Evolutionary conservation across 2,113 vertebrate genomes (phyloP), one percentile per base, ranked within the genome.

Genomic region (Lepus americanus): DNA sequence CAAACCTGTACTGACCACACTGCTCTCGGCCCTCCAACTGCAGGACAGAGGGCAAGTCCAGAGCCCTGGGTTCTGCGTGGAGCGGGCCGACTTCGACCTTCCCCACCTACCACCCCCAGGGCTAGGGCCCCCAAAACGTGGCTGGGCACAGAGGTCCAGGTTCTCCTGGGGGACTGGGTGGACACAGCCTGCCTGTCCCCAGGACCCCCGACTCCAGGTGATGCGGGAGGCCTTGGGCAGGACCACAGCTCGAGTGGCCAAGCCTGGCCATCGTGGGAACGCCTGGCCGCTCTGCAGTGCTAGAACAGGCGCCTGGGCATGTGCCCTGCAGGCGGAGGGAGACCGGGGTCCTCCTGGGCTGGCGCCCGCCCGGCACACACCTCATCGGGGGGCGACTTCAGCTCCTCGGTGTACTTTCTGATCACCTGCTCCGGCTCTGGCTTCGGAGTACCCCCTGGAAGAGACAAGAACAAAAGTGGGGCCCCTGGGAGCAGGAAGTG

Each of bases 371-470:
- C 19, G 20, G 76, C 33, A 94, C 82, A 11, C 76, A 99, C 99
- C 98, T 99, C 98, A 4, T 99, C 98, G 0, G 98, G 97, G 85
- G 93, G 36, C 0, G 87, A 63, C 49, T 98, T 98, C 94, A 98
- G 74, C 92, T 98, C 98, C 49, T 98, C 98, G 0, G 98, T 92
- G 89, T 99, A 99, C 79, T 85, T 98, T 88, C 83, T 98, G 95
- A 99, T 97, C 97, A 99, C 99, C 16, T 98, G 98, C 53, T 99
- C 99, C 0, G 98, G 98, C 83, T 98, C 98, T 0, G 91, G 97
- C 87, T 93, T 96, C 88, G 96, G 13, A 73, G 49, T 2, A 70
- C 82, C 1, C 39, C 94, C 97, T 96, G 94, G 95, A 92, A 97
- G 91, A 97, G 80, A 96, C 6, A 66, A 95, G 84, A 69, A 55